These are phyloP conservation scores for Xiphias gladius DNA, from an alignment of 2,113 vertebrate genomes.

Conservation along the genomic window DNA sequence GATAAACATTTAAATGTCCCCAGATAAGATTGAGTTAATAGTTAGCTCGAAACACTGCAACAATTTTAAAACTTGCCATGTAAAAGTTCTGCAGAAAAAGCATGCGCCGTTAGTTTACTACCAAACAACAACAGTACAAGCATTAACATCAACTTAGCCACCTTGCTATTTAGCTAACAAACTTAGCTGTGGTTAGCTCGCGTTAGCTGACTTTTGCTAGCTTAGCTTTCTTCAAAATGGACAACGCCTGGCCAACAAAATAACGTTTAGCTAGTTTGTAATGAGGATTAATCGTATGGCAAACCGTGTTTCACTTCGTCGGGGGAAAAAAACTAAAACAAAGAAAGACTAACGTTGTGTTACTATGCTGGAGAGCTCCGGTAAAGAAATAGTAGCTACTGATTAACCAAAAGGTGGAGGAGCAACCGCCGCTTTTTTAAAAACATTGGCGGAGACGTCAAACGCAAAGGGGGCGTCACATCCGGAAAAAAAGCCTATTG, in stretches of 20 bases:
- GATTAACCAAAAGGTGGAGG: background rate
- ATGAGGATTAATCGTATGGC: fast-evolving
- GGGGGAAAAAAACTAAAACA: fast-evolving
- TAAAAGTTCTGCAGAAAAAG: background rate
- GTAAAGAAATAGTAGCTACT: fast-evolving
- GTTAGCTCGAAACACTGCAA: background rate
- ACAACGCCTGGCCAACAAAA: background rate
- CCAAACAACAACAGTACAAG: background rate
- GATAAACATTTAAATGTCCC: background rate
- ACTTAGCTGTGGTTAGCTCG: background rate
- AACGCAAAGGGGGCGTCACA: constrained; percentile 4
- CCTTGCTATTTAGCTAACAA: background rate
- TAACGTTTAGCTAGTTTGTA: fast-evolving
- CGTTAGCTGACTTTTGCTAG: constrained; percentile 16
- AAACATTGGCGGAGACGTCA: constrained; percentile 58
- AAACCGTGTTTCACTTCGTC: fast-evolving
- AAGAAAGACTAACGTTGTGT: constrained; percentile 22
- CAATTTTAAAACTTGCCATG: background rate
- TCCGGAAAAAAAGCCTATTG: too few relatives aligned
- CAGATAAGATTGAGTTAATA: background rate
- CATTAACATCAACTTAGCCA: background rate
- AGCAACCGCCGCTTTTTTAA: constrained; percentile 78
- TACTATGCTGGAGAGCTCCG: background rate
- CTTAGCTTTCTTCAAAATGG: background rate
- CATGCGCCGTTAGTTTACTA: background rate